A percentile compares a stretch with the other conserved stretches of the same genome.
Evolutionary conservation across 2,113 vertebrate species (phyloP).

Genomic region (Engystomops pustulosus): DNA sequence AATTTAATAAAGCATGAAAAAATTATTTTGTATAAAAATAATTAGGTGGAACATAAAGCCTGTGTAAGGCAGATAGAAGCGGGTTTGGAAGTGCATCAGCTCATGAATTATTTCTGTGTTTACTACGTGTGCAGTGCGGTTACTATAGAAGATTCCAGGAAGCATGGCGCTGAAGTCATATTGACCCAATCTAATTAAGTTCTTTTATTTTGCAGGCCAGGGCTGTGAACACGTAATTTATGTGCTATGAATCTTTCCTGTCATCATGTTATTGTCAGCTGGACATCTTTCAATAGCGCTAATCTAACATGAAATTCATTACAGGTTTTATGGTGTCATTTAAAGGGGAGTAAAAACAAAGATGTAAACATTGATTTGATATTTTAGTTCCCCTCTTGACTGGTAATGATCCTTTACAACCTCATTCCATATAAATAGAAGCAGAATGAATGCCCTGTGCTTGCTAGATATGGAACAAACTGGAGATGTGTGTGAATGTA

Average conservation of each 20-base stretch:
- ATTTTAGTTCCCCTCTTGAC: background rate
- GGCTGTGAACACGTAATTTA: background rate
- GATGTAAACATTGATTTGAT: background rate
- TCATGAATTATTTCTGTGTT: conserved; percentile 33
- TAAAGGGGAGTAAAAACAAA: background rate
- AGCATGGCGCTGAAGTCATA: conserved; percentile 35
- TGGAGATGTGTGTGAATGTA: too few species aligned
- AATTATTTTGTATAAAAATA: background rate
- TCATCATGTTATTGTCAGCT: conserved; percentile 38
- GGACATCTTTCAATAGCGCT: background rate
- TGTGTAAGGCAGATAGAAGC: background rate
- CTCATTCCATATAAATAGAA: background rate
- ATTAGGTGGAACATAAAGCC: background rate
- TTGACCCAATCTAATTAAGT: conserved; percentile 45
- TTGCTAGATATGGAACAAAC: background rate
- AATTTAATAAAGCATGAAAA: background rate
- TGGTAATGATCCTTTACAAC: background rate
- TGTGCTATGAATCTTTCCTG: conserved; percentile 23
- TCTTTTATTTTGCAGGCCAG: conserved; percentile 8
- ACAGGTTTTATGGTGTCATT: background rate
- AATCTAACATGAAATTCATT: conserved; percentile 12
- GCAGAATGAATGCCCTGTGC: background rate
- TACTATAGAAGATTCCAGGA: conserved; percentile 49
- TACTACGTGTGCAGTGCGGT: background rate
- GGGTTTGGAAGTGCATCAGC: conserved; percentile 4